These are phyloP conservation scores for Leucozona laternaria DNA, from an alignment of 2,888 invertebrate species.

Conservation along the genomic window DNA sequence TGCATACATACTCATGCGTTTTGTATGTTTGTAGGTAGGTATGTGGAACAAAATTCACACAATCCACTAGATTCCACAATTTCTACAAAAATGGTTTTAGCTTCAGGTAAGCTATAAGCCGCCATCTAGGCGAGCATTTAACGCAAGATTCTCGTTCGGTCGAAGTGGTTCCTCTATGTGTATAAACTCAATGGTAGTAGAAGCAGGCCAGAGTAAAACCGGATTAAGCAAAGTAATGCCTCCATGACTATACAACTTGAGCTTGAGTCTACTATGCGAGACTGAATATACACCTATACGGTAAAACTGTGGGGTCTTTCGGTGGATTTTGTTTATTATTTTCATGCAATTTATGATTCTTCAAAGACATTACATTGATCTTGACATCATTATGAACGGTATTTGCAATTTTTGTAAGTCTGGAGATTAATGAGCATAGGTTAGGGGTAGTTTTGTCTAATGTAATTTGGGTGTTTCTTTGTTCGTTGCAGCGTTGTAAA, in stretches of 20 bases:
- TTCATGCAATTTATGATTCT: conserved; percentile 5
- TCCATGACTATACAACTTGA: conserved; percentile 5
- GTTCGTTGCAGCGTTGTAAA: too few species aligned
- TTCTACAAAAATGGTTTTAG: too few species aligned
- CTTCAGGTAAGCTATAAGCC: too few species aligned
- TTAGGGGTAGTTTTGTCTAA: background rate
- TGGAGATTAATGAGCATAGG: background rate
- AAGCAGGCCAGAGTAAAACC: conserved; percentile 59
- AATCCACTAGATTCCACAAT: too few species aligned
- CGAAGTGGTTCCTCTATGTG: too few species aligned
- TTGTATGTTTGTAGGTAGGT: too few species aligned
- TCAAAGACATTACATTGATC: conserved; percentile 8
- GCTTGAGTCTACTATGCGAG: conserved; percentile 1
- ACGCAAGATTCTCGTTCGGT: too few species aligned
- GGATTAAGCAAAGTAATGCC: conserved; percentile 65
- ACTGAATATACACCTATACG: background rate
- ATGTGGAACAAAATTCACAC: too few species aligned
- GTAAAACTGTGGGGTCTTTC: conserved; percentile 16
- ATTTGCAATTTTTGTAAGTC: background rate
- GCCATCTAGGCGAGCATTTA: too few species aligned
- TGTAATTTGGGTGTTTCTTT: background rate
- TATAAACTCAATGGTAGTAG: too few species aligned
- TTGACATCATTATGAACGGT: conserved; percentile 5
- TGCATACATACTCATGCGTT: too few species aligned
- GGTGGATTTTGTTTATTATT: conserved; percentile 3